Percentiles rank a stretch among this genome's conserved stretches.
These are phyloP conservation scores for Macrophya annulata DNA, from an alignment of 2,888 invertebrate species.

Conservation along the genomic window DNA sequence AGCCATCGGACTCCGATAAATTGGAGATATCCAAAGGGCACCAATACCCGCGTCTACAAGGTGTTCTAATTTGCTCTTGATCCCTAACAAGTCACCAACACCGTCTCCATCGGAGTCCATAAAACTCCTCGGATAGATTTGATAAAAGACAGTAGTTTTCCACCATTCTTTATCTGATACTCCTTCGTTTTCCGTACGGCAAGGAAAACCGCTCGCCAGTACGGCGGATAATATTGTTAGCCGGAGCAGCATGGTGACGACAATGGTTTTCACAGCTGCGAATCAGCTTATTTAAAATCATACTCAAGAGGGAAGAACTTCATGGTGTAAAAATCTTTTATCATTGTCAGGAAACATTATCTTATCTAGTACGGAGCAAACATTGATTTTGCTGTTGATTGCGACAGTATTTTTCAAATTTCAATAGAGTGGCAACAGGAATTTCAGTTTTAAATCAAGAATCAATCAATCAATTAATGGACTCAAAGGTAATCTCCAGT, in stretches of 20 bases:
- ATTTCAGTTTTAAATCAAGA: no score
- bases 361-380: constrained; percentile 5
- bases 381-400: neutral
- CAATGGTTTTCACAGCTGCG: neutral
- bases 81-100: constrained; percentile 74
- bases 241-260: constrained; percentile 33
- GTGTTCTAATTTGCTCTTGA: constrained; percentile 80
- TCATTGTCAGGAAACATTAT: neutral
- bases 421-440: no score
- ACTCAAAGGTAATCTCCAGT: no score
- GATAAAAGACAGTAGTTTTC: constrained; percentile 90
- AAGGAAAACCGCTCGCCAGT: neutral
- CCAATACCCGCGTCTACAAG: constrained; percentile 83
- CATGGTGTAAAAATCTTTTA: constrained; percentile 8
- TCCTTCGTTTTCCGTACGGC: constrained; percentile 1
- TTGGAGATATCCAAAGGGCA: constrained; percentile 87
- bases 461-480: no score
- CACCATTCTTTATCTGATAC: constrained; percentile 87
- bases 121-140: constrained; percentile 93
- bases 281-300: neutral
- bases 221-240: constrained; percentile 33
- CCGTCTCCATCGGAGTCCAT: constrained; percentile 87
- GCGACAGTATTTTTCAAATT: neutral
- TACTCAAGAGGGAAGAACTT: neutral
- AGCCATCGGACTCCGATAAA: constrained; percentile 86